A percentile compares a stretch with the other conserved stretches of the same genome.
These are phyloP conservation scores for Periophthalmus magnuspinnatus DNA, from an alignment of 2,797 vertebrate genomes.

Conservation along the genomic window DNA sequence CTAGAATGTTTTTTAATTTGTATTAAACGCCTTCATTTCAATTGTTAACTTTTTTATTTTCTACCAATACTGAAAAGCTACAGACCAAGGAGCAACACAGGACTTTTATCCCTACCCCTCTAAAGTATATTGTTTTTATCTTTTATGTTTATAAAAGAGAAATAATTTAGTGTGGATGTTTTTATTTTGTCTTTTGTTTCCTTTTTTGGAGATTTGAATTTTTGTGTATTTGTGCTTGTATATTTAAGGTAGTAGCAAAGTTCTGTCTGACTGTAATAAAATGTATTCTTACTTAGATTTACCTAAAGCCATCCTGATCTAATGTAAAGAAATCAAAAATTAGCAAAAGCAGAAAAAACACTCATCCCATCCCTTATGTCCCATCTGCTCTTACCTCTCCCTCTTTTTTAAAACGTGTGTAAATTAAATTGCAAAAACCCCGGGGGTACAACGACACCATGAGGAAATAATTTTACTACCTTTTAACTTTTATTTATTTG, in stretches of 20 bases:
- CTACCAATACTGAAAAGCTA: constrained; percentile 86
- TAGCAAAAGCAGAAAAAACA: constrained; percentile 72
- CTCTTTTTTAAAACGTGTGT: constrained; percentile 74
- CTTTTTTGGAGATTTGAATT: constrained; percentile 68
- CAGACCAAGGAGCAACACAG: constrained; percentile 91
- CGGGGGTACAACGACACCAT: constrained; percentile 70
- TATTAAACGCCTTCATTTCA: constrained; percentile 78
- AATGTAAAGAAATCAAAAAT: constrained; percentile 78
- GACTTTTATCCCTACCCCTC: constrained; percentile 81
- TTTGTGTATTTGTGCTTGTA: constrained; percentile 86
- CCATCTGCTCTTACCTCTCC: constrained; percentile 54
- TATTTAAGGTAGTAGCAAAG: constrained; percentile 85
- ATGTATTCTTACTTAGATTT: constrained; percentile 83
- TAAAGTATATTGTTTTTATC: constrained; percentile 79
- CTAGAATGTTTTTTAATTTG: constrained; percentile 81
- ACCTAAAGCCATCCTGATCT: constrained; percentile 81
- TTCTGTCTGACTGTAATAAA: constrained; percentile 84
- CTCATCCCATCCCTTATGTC: constrained; percentile 52
- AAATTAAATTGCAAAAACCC: constrained; percentile 68
- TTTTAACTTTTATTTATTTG: constrained; percentile 65
- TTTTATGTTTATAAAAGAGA: constrained; percentile 80
- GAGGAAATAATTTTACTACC: constrained; percentile 53
- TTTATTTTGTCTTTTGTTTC: constrained; percentile 69
- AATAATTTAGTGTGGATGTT: constrained; percentile 81
- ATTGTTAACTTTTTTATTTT: constrained; percentile 75